Base-by-base conservation (phyloP, 2,888 invertebrate genomes). In the Peribatodes rhomboidaria region DNA sequence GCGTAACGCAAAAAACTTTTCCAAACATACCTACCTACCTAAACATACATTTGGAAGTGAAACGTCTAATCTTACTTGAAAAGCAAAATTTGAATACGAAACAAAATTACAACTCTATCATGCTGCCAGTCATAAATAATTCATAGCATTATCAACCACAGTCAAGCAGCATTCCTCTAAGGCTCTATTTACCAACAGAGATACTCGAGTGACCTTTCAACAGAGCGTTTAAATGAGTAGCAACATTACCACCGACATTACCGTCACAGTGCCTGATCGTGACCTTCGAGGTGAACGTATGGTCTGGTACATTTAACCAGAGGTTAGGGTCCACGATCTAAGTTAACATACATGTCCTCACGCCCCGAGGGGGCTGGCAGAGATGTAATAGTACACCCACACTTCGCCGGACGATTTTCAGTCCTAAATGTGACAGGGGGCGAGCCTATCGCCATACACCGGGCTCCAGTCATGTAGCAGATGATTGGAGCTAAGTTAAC, bases 271-370 rank as follows among this genome's bases (percentile, higher is more conserved):
- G 77, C 61, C 75, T 83, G 85, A 70, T 86, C 83, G 80, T 89
- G 88, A 89, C 89, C 89, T 90, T 90, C 80, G 64, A 75, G 76
- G 87, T 84, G 86, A 88, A 85, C 77, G 88, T 83, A 76, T 74
- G 70, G 72, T 61, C 59, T 65, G 68, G n/a, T n/a, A n/a, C 60
- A 16, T 35, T 53, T 44, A 55, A 60, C 37, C 46, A 60, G 18
- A 20, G 16, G 52, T 72, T 68, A 53, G 52, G 60, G 49, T 41
- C 50, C 41, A 18, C 16, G n/a, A 27, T 8, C 7, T 59, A 27
- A 27, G 27, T 27, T 6, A 27, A 27, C 6, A 6, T 27, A 6
- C 27, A n/a, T n/a, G n/a, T n/a, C n/a, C n/a, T n/a, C n/a, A n/a
- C n/a, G n/a, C n/a, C n/a, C n/a, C n/a, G n/a, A n/a, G n/a, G n/a